These are phyloP conservation scores for Brotogeris chrysoptera DNA, from an alignment of 2,797 vertebrate genomes.

Conservation along the genomic window DNA sequence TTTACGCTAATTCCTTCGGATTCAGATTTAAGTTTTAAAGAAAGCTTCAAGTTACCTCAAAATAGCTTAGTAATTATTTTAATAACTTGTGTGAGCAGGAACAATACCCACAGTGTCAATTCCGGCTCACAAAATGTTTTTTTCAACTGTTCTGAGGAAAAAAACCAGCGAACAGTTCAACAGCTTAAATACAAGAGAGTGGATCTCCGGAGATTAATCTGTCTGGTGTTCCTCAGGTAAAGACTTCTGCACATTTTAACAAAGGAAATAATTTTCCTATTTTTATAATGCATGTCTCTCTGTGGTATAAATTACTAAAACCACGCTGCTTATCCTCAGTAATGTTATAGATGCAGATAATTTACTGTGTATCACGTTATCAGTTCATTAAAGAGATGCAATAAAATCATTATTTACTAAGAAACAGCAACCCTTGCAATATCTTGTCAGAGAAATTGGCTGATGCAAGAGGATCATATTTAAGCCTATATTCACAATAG, in stretches of 20 bases:
- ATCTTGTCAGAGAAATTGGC: slow-evolving; percentile 17
- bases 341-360: slow-evolving; percentile 83
- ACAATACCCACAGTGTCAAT: slow-evolving; percentile 67
- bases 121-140: slow-evolving; percentile 53
- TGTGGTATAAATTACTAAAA: slow-evolving; percentile 86
- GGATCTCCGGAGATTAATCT: slow-evolving; percentile 55
- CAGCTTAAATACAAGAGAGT: slow-evolving; percentile 61
- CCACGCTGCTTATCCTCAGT: slow-evolving; percentile 85
- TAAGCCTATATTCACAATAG: background rate
- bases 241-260: slow-evolving; percentile 61
- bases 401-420: slow-evolving; percentile 34
- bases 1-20: slow-evolving; percentile 11
- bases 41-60: slow-evolving; percentile 69
- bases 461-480: background rate
- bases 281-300: slow-evolving; percentile 66
- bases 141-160: slow-evolving; percentile 61
- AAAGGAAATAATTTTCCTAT: slow-evolving; percentile 67
- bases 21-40: slow-evolving; percentile 65
- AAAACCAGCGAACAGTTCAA: slow-evolving; percentile 54
- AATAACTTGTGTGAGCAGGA: slow-evolving; percentile 44
- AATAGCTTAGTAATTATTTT: slow-evolving; percentile 66
- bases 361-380: slow-evolving; percentile 81
- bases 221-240: slow-evolving; percentile 62
- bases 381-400: slow-evolving; percentile 32
- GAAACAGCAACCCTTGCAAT: slow-evolving; percentile 19